These are phyloP conservation scores for Morelia viridis DNA, from an alignment of 2,797 vertebrate species.

Conservation along the genomic window DNA sequence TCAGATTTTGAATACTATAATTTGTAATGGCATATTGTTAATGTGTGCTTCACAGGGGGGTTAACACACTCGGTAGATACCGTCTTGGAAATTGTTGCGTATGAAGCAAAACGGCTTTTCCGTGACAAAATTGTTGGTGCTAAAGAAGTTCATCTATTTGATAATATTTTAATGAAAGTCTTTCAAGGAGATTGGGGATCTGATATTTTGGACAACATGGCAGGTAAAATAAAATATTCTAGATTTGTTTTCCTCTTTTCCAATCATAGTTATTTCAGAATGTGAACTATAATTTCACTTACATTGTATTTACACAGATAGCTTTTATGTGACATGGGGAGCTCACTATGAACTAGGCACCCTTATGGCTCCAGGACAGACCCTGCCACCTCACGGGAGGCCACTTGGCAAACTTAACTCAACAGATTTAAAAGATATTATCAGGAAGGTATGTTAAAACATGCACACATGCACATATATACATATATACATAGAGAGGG, in stretches of 20 bases:
- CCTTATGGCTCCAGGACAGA: conserved; percentile 77
- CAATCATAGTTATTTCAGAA: neutral
- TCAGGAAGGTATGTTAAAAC: conserved; percentile 84
- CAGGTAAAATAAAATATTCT: conserved; percentile 76
- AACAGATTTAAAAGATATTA: conserved; percentile 85
- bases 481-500: neutral
- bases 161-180: conserved; percentile 88
- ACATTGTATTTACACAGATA: conserved; percentile 73
- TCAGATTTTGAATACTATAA: conserved; percentile 27
- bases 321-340: conserved; percentile 94
- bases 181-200: conserved; percentile 90
- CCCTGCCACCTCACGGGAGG: conserved; percentile 87
- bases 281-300: neutral
- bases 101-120: conserved; percentile 90
- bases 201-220: conserved; percentile 85
- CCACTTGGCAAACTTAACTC: conserved; percentile 84
- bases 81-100: conserved; percentile 88
- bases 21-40: conserved; percentile 26
- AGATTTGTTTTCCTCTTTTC: neutral
- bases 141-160: conserved; percentile 87
- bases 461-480: neutral
- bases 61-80: conserved; percentile 78
- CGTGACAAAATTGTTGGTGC: conserved; percentile 88
- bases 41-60: conserved; percentile 66
- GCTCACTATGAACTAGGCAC: conserved; percentile 73